Evolutionary conservation across 2,113 vertebrate genomes (phyloP).

Genomic region (Cheirogaleus medius): DNA sequence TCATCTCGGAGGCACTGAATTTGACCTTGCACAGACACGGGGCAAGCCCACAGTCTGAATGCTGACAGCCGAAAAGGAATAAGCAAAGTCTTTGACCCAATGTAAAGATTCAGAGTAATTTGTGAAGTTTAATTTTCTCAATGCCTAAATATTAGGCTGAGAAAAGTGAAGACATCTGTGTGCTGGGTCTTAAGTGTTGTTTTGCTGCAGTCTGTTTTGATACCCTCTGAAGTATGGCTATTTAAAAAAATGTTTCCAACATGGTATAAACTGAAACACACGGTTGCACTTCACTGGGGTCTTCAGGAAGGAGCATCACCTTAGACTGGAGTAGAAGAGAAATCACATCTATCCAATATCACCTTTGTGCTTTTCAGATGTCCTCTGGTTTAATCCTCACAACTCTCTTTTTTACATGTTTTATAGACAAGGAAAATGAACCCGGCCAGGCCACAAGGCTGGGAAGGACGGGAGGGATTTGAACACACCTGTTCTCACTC

Average conservation of each 20-base stretch:
- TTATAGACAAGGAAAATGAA: background rate
- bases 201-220: background rate
- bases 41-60: background rate
- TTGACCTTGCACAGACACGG: background rate
- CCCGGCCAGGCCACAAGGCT: background rate
- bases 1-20: background rate
- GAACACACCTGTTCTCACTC: background rate
- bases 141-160: background rate
- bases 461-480: background rate
- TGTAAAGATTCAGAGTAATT: background rate
- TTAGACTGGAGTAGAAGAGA: background rate
- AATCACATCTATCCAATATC: accelerated
- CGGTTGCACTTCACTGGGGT: background rate
- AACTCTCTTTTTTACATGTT: background rate
- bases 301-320: background rate
- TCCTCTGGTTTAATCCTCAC: background rate
- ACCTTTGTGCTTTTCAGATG: background rate
- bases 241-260: background rate
- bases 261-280: no score
- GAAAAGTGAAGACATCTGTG: background rate
- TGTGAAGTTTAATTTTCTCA: background rate
- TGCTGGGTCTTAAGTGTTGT: background rate
- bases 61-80: background rate
- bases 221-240: background rate
- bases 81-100: background rate